Evolutionary conservation across 2,113 vertebrate genomes (phyloP), one percentile per base, ranked within the genome.

Genomic region (Tautogolabrus adspersus): DNA sequence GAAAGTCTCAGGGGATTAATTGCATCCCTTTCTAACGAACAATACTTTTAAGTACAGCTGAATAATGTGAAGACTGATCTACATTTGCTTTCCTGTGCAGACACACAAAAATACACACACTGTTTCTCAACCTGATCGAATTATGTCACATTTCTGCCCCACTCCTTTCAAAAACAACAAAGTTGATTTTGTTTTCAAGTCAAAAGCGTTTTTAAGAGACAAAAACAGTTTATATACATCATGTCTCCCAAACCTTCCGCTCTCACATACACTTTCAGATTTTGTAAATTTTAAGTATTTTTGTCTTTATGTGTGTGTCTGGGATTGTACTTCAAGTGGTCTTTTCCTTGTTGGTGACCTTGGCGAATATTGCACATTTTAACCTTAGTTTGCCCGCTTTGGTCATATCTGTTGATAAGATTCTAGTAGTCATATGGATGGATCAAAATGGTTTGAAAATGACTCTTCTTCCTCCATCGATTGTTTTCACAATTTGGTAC

Each of bases 321-420:
- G 42, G 3, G 10, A 8, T 42, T 42, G 40, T 42, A 11, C 10
- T 42, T 42, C 40, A 9, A 9, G 7, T 1, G 40, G 26, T 26
- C 26, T 26, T 77, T 77, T 56, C 13, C 49, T 22, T 23, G 56
- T 38, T 56, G 49, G 10, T 63, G 58, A 77, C 47, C 40, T 38
- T 38, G 23, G n/a, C 13, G 3, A 56, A 56, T n/a, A 55, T 56
- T 6, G 23, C 30, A 63, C 38, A 77, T 62, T 46, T 46, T 23
- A 46, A 62, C 19, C 15, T 10, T 12, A 44, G 42, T 44, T 19
- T 16, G 38, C 30, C 19, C 40, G 10, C 23, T 44, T 12, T 12
- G 10, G 42, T 12, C 42, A 44, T 3, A 44, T 12, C 10, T 44
- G 42, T 12, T 44, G 42, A 44, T 44, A 42, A 42, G 40, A 42